Conservation (phyloP, 2,888 invertebrate species). For the Lagria hirta region DNA sequence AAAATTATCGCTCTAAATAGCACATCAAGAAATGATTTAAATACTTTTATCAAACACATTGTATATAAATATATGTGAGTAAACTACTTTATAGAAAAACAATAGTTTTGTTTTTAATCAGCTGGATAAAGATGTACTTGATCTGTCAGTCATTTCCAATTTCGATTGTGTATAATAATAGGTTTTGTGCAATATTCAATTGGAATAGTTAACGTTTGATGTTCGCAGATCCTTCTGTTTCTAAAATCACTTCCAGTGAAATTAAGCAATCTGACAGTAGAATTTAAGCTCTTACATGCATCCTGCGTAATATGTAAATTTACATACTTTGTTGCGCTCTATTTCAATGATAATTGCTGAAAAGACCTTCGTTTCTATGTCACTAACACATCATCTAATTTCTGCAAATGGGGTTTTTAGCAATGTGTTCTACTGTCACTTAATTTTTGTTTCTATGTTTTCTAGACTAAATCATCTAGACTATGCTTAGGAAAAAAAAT, state of each 20-base stretch:
- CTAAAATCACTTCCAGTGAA: slow-evolving; percentile 1
- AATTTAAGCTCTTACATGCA: slow-evolving; percentile 10
- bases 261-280: slow-evolving; percentile 8
- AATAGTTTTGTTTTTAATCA: too few species aligned
- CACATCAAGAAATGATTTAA: too few species aligned
- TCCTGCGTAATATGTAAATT: slow-evolving; percentile 17
- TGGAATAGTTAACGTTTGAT: slow-evolving; percentile 18
- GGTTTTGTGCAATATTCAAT: slow-evolving; percentile 24
- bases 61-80: too few species aligned
- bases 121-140: slow-evolving; percentile 15
- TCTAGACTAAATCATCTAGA: too few species aligned
- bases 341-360: slow-evolving; percentile 17
- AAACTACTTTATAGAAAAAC: too few species aligned
- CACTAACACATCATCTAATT: slow-evolving; percentile 7
- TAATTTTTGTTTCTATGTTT: too few species aligned
- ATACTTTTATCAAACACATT: too few species aligned
- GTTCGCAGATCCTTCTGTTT: slow-evolving; percentile 15
- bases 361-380: slow-evolving; percentile 11
- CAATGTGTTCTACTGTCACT: slow-evolving; percentile 13
- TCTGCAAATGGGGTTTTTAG: slow-evolving; percentile 17
- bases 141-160: slow-evolving; percentile 26
- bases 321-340: slow-evolving; percentile 16
- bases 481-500: too few species aligned
- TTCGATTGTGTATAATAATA: slow-evolving; percentile 21
- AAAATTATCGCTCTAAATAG: too few species aligned